Percentiles rank a stretch among this genome's conserved stretches.
Evolutionary conservation across 2,888 invertebrate genomes (phyloP).

Genomic region (Nesidiocoris tenuis): DNA sequence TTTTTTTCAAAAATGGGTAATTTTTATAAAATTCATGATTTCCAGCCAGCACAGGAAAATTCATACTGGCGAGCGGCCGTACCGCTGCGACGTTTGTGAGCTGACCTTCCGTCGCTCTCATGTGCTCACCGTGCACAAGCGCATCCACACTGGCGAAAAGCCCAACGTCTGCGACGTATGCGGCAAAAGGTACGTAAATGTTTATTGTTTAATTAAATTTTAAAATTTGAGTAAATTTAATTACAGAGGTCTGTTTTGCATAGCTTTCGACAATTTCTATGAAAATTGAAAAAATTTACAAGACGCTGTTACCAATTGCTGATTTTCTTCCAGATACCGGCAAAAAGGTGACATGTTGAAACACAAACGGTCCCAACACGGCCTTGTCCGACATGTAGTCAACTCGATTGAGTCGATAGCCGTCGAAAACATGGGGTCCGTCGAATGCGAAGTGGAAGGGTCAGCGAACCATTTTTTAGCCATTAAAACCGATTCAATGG

Average conservation of each 20-base stretch:
- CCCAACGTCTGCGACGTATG: constrained; percentile 57
- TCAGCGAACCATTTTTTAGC: neutral
- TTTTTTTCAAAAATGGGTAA: too few relatives aligned
- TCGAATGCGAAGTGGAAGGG: neutral
- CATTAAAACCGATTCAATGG: neutral
- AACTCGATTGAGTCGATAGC: neutral
- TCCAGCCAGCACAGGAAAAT: constrained; percentile 51
- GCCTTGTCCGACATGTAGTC: constrained; percentile 60
- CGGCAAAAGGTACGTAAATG: constrained; percentile 54
- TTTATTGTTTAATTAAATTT: neutral
- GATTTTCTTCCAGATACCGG: constrained; percentile 43
- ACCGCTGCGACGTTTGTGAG: constrained; percentile 51
- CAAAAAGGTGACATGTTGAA: constrained; percentile 51
- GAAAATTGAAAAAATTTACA: too few relatives aligned
- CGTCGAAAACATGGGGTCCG: neutral
- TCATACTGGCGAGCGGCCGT: constrained; percentile 51
- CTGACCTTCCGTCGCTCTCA: constrained; percentile 51
- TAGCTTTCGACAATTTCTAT: too few relatives aligned
- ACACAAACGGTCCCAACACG: constrained; percentile 49
- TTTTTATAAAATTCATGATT: too few relatives aligned
- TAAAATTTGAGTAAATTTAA: too few relatives aligned
- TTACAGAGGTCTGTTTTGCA: too few relatives aligned
- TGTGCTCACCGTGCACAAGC: constrained; percentile 51
- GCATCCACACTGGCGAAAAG: constrained; percentile 54
- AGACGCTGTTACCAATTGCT: neutral